Percentiles rank a stretch among this genome's conserved stretches.
Evolutionary conservation across 2,113 vertebrate species (phyloP).

Genomic region (Chaetorhynchus papuensis): DNA sequence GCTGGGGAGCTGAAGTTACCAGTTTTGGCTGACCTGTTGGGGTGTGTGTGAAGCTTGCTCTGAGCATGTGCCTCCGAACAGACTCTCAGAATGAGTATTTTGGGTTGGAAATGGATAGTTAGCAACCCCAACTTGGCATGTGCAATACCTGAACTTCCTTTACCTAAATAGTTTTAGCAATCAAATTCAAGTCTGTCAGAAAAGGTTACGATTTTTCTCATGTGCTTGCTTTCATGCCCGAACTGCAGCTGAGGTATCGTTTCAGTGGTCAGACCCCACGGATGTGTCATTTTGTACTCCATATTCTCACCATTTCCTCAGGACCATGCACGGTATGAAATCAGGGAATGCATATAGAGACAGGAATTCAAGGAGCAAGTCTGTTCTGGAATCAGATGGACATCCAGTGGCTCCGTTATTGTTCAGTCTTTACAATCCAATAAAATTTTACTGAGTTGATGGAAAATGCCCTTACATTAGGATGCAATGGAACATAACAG

Average conservation of each 20-base stretch:
- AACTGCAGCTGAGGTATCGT: not conserved
- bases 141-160: not conserved
- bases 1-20: not conserved
- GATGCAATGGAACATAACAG: not conserved
- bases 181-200: not conserved
- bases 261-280: not conserved
- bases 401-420: not conserved
- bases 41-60: not conserved
- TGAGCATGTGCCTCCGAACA: not conserved
- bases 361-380: not conserved
- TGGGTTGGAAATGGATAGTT: not conserved
- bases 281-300: not conserved
- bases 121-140: fast-evolving
- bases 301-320: not conserved
- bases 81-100: not conserved
- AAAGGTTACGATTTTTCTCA: not conserved
- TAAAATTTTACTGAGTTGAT: not conserved
- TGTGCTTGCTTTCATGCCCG: not conserved
- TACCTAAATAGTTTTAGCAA: not conserved
- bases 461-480: not conserved
- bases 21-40: not conserved
- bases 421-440: not conserved
- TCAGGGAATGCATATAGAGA: not conserved
- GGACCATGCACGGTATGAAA: not conserved
- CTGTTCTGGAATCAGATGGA: not conserved